These are phyloP conservation scores for Lasioglossum marginatum DNA, from an alignment of 2,888 invertebrate genomes.

Conservation along the genomic window DNA sequence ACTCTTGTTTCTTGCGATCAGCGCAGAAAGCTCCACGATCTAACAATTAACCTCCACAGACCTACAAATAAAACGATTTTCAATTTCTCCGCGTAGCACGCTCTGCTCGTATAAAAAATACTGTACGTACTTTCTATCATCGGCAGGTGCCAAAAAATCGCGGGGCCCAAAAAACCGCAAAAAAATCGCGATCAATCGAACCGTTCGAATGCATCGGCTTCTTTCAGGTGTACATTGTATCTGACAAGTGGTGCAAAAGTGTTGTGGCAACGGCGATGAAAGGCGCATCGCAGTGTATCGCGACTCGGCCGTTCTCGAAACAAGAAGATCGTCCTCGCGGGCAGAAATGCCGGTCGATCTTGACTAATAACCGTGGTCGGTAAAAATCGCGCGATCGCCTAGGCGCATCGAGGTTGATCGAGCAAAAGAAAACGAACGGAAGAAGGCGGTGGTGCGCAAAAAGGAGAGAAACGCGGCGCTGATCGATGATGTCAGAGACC, in stretches of 20 bases:
- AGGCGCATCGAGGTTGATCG: constrained; percentile 39
- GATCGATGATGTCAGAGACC: constrained; percentile 73
- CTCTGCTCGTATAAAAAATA: neutral
- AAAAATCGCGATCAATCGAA: neutral
- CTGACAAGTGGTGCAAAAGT: constrained; percentile 1
- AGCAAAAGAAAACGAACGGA: constrained; percentile 34
- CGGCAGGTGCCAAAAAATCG: neutral
- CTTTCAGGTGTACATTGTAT: neutral
- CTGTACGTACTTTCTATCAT: neutral
- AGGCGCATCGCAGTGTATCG: neutral
- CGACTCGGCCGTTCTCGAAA: neutral
- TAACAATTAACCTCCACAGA: neutral
- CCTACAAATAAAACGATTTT: neutral
- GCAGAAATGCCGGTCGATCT: constrained; percentile 35
- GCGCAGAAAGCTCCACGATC: neutral
- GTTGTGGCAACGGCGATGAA: neutral
- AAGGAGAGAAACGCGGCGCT: constrained; percentile 61
- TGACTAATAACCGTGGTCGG: constrained; percentile 50
- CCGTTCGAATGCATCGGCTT: neutral
- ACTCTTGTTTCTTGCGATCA: neutral
- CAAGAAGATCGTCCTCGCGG: constrained; percentile 11
- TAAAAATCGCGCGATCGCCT: constrained; percentile 36
- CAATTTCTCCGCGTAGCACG: neutral
- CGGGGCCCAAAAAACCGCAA: too few relatives aligned
- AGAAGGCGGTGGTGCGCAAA: constrained; percentile 42